phyloP scores from a whole-genome alignment of 2,888 invertebrate genomes.

The Shargacucullia verbasci region DNA sequence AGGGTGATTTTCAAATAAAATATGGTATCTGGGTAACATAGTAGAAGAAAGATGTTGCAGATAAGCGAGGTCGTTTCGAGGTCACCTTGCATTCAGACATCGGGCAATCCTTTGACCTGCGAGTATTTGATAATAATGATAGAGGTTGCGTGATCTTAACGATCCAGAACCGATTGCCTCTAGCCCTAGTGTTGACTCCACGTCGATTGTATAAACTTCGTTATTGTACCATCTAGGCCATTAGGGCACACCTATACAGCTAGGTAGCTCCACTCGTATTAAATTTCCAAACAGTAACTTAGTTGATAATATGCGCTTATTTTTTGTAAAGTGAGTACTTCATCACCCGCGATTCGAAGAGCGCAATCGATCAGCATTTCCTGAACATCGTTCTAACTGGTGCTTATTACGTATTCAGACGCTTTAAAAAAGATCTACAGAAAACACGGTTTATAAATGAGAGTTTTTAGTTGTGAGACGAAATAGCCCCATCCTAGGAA shows the following conservation, averaged over 20 bases:
- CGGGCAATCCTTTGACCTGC: slow-evolving; percentile 61
- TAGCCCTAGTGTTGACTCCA: slow-evolving; percentile 9
- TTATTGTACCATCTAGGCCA: slow-evolving; percentile 23
- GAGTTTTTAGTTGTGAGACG: slow-evolving; percentile 80
- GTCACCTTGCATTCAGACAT: slow-evolving; percentile 58
- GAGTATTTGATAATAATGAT: slow-evolving; percentile 38
- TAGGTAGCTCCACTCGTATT: slow-evolving; percentile 21
- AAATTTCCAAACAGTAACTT: slow-evolving; percentile 22
- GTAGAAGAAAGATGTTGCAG: slow-evolving; percentile 25
- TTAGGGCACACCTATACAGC: slow-evolving; percentile 21
- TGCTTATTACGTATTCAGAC: slow-evolving; percentile 65
- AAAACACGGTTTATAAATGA: slow-evolving; percentile 78
- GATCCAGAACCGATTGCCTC: slow-evolving; percentile 34
- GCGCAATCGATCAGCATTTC: slow-evolving; percentile 11
- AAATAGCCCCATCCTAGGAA: slow-evolving; percentile 77
- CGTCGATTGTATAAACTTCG: slow-evolving; percentile 26
- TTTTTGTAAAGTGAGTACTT: slow-evolving; percentile 7
- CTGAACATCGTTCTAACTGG: slow-evolving; percentile 17
- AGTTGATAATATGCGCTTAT: too few relatives aligned
- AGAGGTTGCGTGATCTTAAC: slow-evolving; percentile 48
- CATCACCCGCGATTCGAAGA: slow-evolving; percentile 11
- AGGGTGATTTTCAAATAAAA: slow-evolving; percentile 28
- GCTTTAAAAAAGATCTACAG: slow-evolving; percentile 66
- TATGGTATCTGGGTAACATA: slow-evolving; percentile 13
- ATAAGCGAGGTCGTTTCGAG: slow-evolving; percentile 53